These are phyloP conservation scores for Branchinecta lindahli DNA, from an alignment of 1,140 invertebrate species.

Conservation along the genomic window DNA sequence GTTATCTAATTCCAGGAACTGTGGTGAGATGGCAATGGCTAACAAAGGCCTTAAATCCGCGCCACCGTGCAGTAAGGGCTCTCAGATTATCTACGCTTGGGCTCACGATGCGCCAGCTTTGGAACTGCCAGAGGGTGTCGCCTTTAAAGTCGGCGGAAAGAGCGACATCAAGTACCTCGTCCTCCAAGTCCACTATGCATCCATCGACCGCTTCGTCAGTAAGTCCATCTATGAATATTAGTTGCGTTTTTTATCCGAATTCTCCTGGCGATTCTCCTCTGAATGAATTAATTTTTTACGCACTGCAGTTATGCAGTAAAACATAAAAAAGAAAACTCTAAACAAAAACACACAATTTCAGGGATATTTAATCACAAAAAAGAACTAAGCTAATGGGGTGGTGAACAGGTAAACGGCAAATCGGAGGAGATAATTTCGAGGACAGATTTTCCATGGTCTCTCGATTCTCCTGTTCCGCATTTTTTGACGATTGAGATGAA, in stretches of 20 bases:
- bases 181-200: constrained; percentile 84
- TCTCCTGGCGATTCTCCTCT: too few species aligned
- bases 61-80: constrained; percentile 50
- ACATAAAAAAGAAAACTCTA: too few species aligned
- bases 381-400: too few species aligned
- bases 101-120: constrained; percentile 80
- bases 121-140: constrained; percentile 64
- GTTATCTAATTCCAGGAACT: constrained; percentile 45
- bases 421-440: too few species aligned
- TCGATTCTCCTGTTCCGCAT: too few species aligned
- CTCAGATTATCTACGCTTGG: constrained; percentile 90
- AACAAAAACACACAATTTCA: too few species aligned
- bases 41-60: constrained; percentile 34
- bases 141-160: constrained; percentile 49
- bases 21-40: constrained; percentile 68
- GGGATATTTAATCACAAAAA: too few species aligned
- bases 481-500: too few species aligned
- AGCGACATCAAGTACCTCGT: constrained; percentile 39
- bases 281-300: too few species aligned
- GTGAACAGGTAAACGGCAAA: too few species aligned
- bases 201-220: constrained; percentile 53
- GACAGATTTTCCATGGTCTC: too few species aligned
- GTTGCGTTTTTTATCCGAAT: neutral
- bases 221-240: constrained; percentile 21
- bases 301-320: too few species aligned